A percentile compares a stretch with the other conserved stretches of the same genome.
Evolutionary conservation across 2,888 invertebrate species (phyloP).

Genomic region (Lapara coniferarum): DNA sequence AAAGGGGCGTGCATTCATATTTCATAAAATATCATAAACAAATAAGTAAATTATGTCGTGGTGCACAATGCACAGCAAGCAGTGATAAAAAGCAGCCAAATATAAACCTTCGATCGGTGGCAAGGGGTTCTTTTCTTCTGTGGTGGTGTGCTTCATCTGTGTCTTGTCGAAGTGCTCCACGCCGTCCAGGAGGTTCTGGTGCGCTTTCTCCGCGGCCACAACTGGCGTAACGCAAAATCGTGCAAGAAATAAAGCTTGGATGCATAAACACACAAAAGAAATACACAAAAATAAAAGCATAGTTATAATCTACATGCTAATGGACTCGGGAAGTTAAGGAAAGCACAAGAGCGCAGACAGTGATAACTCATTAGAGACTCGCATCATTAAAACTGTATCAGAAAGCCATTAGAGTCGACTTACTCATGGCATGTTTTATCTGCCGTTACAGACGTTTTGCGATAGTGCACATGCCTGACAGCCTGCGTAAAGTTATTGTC

Average conservation of each 20-base stretch:
- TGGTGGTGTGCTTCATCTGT: conserved; percentile 88
- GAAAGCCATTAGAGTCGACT: conserved; percentile 33
- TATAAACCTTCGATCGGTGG: conserved; percentile 88
- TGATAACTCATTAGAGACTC: conserved; percentile 41
- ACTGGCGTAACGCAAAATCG: conserved; percentile 82
- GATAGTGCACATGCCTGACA: conserved; percentile 10
- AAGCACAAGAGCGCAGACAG: conserved; percentile 42
- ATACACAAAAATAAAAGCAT: conserved; percentile 21
- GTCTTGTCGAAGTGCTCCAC: conserved; percentile 89
- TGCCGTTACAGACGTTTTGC: conserved; percentile 12
- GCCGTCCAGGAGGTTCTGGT: conserved; percentile 87
- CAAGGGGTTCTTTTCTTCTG: conserved; percentile 89
- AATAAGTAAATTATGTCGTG: conserved; percentile 27
- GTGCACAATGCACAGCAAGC: conserved; percentile 36
- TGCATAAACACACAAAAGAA: conserved; percentile 29
- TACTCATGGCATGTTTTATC: conserved; percentile 26
- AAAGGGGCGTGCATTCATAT: conserved; percentile 5
- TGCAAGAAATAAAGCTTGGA: conserved; percentile 56
- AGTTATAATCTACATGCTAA: conserved; percentile 39
- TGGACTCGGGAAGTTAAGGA: conserved; percentile 34
- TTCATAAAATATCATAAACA: conserved; percentile 27
- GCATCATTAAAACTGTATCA: conserved; percentile 39
- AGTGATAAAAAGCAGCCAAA: conserved; percentile 51
- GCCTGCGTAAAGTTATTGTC: conserved; percentile 7
- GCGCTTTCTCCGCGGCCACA: conserved; percentile 88